Conservation (phyloP, 2,113 vertebrate genomes). For the Sula dactylatra region DNA sequence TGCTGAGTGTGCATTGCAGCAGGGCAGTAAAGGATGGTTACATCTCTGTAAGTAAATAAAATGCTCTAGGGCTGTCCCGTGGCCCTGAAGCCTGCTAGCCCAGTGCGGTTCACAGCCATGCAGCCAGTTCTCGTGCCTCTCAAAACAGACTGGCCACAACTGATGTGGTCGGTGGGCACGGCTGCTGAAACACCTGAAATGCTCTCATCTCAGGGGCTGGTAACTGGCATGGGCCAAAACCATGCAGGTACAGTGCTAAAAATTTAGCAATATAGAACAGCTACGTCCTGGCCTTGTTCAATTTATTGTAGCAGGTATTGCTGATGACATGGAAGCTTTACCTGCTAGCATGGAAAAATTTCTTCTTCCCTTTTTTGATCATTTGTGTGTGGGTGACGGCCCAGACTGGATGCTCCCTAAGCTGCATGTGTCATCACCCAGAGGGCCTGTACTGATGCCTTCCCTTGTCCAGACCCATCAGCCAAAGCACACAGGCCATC, state of each 20-base stretch:
- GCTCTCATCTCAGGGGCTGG: fast-evolving
- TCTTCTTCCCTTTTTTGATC: background rate
- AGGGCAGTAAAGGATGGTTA: background rate
- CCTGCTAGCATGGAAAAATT: background rate
- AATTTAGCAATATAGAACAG: background rate
- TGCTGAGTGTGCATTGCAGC: fast-evolving
- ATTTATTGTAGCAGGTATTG: background rate
- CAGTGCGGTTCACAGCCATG: background rate
- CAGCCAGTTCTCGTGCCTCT: background rate
- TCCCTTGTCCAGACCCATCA: background rate
- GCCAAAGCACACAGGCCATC: background rate
- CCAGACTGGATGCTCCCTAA: background rate
- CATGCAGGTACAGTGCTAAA: background rate
- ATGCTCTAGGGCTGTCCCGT: background rate
- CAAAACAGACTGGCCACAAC: background rate
- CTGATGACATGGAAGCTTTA: background rate
- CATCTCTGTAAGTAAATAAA: background rate
- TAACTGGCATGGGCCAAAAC: background rate
- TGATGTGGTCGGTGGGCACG: fast-evolving
- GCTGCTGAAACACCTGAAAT: background rate
- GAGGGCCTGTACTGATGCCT: background rate
- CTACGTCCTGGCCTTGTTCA: background rate
- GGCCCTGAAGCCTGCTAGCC: background rate
- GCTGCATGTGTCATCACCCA: background rate
- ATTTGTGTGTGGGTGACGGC: background rate